These are phyloP conservation scores for Chiloscyllium punctatum DNA, from an alignment of 2,797 vertebrate species.

Conservation along the genomic window DNA sequence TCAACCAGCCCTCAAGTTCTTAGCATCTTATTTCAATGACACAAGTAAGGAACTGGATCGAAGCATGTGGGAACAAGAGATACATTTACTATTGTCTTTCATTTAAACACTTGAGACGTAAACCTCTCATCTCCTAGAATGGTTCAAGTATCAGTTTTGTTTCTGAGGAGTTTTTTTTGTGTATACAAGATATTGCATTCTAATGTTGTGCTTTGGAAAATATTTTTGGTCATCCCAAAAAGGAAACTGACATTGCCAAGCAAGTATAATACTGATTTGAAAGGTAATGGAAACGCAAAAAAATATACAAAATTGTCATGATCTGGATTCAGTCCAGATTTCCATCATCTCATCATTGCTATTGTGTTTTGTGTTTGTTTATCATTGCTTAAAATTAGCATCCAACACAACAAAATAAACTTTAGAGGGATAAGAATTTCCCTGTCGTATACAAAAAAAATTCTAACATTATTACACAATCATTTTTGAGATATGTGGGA, in stretches of 20 bases:
- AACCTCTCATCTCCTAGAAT: neutral
- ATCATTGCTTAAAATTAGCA: neutral
- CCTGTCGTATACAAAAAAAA: neutral
- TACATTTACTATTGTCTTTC: neutral
- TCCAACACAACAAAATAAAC: slow-evolving; percentile 12
- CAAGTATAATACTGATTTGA: neutral
- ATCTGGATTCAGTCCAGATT: neutral
- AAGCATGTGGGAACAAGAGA: neutral
- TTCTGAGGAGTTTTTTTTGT: neutral
- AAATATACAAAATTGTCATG: neutral
- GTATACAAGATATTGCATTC: neutral
- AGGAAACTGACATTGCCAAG: neutral
- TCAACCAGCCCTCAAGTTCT: neutral
- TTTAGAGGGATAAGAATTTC: neutral
- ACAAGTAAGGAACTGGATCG: neutral
- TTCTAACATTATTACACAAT: too few species aligned
- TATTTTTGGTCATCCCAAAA: neutral
- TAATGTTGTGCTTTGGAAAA: neutral
- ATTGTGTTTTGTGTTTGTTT: neutral
- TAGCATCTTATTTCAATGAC: neutral
- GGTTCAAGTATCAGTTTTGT: neutral
- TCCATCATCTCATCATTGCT: neutral
- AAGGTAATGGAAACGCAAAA: neutral
- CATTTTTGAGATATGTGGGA: too few species aligned
- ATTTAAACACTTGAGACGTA: neutral